Conservation (phyloP, 2,888 invertebrate genomes). For the Sarcophaga carnaria region DNA sequence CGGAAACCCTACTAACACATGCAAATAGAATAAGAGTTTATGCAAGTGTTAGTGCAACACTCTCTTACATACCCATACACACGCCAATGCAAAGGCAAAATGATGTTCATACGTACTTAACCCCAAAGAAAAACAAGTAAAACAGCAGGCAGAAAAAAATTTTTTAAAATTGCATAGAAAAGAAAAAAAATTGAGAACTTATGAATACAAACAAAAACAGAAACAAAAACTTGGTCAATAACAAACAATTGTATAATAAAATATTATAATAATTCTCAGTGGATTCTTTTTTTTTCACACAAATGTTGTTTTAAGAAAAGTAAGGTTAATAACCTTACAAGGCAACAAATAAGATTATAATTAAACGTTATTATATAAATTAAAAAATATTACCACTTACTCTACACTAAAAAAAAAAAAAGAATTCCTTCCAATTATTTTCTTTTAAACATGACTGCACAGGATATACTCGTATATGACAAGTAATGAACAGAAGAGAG, state of each 20-base stretch:
- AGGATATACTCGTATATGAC: too few species aligned
- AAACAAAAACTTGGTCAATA: constrained; percentile 58
- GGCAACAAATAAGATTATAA: not conserved
- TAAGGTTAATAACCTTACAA: constrained; percentile 51
- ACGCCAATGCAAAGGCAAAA: not conserved
- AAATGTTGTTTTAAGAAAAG: not conserved
- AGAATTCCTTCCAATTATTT: too few species aligned
- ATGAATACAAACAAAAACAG: constrained; percentile 16
- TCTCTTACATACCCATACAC: not conserved
- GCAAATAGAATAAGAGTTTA: not conserved
- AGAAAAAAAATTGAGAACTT: not conserved
- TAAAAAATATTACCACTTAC: not conserved
- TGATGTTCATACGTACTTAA: constrained; percentile 31
- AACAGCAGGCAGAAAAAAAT: not conserved
- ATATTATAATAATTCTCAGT: too few species aligned
- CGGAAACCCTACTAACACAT: constrained; percentile 3
- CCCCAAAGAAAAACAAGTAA: not conserved
- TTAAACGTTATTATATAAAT: not conserved
- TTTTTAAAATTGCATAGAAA: constrained; percentile 7
- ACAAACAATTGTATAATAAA: constrained; percentile 12
- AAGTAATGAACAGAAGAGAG: too few species aligned
- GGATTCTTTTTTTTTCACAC: too few species aligned
- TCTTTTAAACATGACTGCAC: too few species aligned
- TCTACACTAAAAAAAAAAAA: too few species aligned
- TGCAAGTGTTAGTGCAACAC: not conserved